Evolutionary conservation across 2,797 vertebrate genomes (phyloP), one percentile per base, ranked within the genome.

Genomic region (Betta splendens): DNA sequence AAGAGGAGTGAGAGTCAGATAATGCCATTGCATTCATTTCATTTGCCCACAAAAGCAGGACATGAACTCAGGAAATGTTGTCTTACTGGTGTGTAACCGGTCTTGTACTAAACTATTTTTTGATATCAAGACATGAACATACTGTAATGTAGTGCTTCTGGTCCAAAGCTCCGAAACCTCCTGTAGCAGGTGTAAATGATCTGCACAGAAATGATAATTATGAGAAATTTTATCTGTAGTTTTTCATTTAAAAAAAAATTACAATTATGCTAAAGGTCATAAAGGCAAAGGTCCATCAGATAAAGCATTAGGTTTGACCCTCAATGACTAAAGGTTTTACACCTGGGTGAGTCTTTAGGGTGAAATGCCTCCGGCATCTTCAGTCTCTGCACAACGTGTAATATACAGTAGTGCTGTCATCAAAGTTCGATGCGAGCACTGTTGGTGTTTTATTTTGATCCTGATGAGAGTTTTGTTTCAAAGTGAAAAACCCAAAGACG

Each of bases 131-230:
- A 38, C 59, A 44, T 59, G 16, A 69, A 51, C 15, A 38, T 44
- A 37, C 20, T 36, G 31, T 61, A 26, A 57, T 61, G 72, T 84
- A 75, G 80, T 70, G 78, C 64, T 72, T 61, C 18, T 44, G 33
- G 60, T 43, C 64, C 21, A 53, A 39, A 62, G 50, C 25, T 44
- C 20, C 17, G 26, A n/a, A 61, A 61, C 23, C 46, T 22, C 40
- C 44, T 33, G 50, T 38, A 38, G 51, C 58, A 64, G 73, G 55
- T 33, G 67, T 31, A 49, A 25, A 35, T 28, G 28, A 53, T 40
- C 26, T 9, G 39, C 38, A 20, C 29, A 33, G 18, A 36, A 7
- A 17, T 5, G 10, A 44, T 38, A 2, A 3, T 65, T 13, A 52
- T 35, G 33, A 55, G 15, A 35, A n/a, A 47, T 45, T 29, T 64